Conservation (phyloP, 30 jellyfish, hydroid and myxozoan genomes). For the Clytia hemisphaerica region DNA sequence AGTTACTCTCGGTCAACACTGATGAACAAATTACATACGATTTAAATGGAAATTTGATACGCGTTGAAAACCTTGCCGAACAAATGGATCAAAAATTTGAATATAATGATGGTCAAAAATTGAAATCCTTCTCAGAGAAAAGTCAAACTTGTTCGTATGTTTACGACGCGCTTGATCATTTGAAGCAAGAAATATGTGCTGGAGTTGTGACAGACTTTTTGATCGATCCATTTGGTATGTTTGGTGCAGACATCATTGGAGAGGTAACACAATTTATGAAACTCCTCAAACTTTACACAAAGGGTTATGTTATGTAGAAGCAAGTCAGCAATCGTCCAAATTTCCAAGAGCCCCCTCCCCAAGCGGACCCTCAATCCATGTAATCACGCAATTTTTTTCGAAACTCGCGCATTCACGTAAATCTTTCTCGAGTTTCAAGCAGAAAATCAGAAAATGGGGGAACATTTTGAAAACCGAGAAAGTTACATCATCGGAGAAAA, state of each 20-base stretch:
- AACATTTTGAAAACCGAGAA: too few species aligned
- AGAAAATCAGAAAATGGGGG: too few species aligned
- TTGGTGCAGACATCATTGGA: conserved; percentile 27
- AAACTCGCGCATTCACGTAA: too few species aligned
- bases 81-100: conserved; percentile 9
- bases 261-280: conserved; percentile 20
- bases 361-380: too few species aligned
- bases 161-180: conserved; percentile 25
- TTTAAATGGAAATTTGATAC: conserved; percentile 6
- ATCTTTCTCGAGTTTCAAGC: too few species aligned
- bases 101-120: conserved; percentile 2
- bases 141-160: conserved; percentile 4
- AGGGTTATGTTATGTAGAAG: too few species aligned
- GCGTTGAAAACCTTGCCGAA: background rate
- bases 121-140: background rate
- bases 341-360: too few species aligned
- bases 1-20: background rate
- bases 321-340: too few species aligned
- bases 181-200: conserved; percentile 5
- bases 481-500: too few species aligned
- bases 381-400: too few species aligned
- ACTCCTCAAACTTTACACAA: too few species aligned
- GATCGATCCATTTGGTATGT: conserved; percentile 30
- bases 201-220: conserved; percentile 3
- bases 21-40: conserved; percentile 6